Evolutionary conservation across 2,113 vertebrate species (phyloP).

Genomic region (Barnardius zonarius): DNA sequence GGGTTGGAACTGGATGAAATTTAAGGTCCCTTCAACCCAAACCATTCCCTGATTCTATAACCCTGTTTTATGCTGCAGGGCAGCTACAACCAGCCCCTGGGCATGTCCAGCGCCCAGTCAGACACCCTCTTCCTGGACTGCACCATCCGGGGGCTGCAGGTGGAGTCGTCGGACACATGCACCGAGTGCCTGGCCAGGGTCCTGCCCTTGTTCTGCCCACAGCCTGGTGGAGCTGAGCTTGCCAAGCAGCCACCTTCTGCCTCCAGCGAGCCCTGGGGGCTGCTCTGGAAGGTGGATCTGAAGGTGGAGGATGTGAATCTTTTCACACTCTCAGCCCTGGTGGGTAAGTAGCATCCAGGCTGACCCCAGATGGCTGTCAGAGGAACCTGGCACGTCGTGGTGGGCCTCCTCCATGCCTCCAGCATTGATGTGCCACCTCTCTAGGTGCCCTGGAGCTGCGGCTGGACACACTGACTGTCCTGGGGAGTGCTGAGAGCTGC

Average conservation of each 20-base stretch:
- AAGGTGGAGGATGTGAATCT: conserved; percentile 90
- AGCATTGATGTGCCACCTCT: not conserved
- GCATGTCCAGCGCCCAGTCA: conserved; percentile 70
- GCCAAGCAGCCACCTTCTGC: not conserved
- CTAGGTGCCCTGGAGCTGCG: conserved; percentile 87
- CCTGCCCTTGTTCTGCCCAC: conserved; percentile 74
- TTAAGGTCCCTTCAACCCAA: not conserved
- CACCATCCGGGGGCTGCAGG: conserved; percentile 86
- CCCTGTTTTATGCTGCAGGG: conserved; percentile 74
- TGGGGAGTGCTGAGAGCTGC: conserved; percentile 84
- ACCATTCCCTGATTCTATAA: not conserved
- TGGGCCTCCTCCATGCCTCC: not conserved
- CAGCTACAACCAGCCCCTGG: conserved; percentile 84
- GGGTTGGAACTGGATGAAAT: not conserved
- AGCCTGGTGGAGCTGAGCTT: not conserved
- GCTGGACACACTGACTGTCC: conserved; percentile 80
- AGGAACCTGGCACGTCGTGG: not conserved
- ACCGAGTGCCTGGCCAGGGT: conserved; percentile 89
- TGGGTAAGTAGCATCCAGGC: conserved; percentile 77
- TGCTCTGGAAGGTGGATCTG: conserved; percentile 88
- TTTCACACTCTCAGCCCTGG: conserved; percentile 86
- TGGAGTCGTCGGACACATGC: conserved; percentile 92
- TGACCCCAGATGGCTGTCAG: not conserved
- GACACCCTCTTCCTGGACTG: conserved; percentile 85
- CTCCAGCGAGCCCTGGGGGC: conserved; percentile 35